These are phyloP conservation scores for Pseudomyrmex dendroicus DNA, from an alignment of 1,140 invertebrate species.

Conservation along the genomic window DNA sequence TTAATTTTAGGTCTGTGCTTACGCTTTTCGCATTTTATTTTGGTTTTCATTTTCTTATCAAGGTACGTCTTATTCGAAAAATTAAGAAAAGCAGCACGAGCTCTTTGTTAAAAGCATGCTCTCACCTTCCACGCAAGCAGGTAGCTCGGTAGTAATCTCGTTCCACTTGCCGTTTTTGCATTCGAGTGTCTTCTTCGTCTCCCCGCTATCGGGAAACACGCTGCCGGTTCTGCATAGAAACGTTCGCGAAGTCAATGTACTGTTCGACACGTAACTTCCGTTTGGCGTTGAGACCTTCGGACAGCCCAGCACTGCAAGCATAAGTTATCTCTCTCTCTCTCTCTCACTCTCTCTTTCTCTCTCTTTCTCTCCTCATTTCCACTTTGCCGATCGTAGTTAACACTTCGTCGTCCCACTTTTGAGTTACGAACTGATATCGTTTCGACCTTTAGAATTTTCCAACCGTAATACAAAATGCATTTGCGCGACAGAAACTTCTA, in stretches of 20 bases:
- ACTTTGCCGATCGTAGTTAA: background rate
- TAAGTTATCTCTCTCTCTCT: conserved; percentile 31
- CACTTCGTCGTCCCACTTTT: background rate
- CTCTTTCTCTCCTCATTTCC: background rate
- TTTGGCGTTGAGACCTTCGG: conserved; percentile 78
- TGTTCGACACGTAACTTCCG: conserved; percentile 79
- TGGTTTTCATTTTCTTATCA: too few relatives aligned
- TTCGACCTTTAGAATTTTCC: background rate
- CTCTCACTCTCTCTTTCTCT: background rate
- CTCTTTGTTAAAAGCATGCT: background rate
- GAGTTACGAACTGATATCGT: background rate
- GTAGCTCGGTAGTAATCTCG: conserved; percentile 77
- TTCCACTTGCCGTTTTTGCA: conserved; percentile 81
- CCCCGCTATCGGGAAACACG: conserved; percentile 80
- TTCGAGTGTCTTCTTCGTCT: conserved; percentile 76
- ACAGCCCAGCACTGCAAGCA: conserved; percentile 78
- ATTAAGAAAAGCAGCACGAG: background rate
- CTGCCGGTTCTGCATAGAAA: conserved; percentile 79
- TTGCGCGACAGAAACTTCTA: too few relatives aligned
- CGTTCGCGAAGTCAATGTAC: conserved; percentile 79
- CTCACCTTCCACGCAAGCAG: conserved; percentile 77
- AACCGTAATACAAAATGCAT: too few relatives aligned
- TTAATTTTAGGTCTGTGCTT: too few relatives aligned
- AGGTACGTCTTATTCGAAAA: too few relatives aligned
- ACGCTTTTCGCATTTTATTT: too few relatives aligned